Evolutionary conservation across 2,888 invertebrate species (phyloP), one percentile per base, ranked within the genome.

Genomic region (Rhodophaea formosa): DNA sequence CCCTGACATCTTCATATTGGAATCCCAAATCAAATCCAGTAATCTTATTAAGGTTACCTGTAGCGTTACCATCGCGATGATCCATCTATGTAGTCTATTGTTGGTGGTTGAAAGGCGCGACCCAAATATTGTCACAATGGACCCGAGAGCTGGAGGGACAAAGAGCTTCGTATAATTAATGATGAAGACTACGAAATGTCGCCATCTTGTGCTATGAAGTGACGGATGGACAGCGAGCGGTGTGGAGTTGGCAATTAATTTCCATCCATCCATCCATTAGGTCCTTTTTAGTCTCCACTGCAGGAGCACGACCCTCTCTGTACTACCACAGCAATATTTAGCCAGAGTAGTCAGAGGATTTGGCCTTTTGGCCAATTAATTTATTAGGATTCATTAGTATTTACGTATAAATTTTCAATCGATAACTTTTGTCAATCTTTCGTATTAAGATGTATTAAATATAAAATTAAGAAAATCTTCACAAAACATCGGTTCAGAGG

Each of bases 91-190:
- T 85, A 74, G 70, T 70, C 77, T 72, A 84, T 85, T 88, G 86
- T 85, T 79, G 75, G 68, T 61, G 63, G 61, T 86, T 86, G 85
- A 88, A 88, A 86, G 85, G 76, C 81, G 75, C 80, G 86, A 79
- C 86, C 86, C 86, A 82, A 90, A 89, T 88, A 87, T 88, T 90
- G 88, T 89, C 86, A 89, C 90, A 90, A 89, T 89, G 84, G 86
- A 76, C 77, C 75, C 66, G 75, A 78, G 82, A 78, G 82, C 77
- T 78, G 74, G 66, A 67, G 77, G 84, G 84, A 90, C 90, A 91
- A 89, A 88, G 89, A 84, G 79, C 79, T 74, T 65, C 80, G 83
- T 84, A 89, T 91, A 91, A 91, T 90, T 91, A 91, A 91, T 91
- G 88, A 84, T 81, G 70, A 78, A 80, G 84, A 84, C 87, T 83